Base-by-base conservation (phyloP, 30 jellyfish, hydroid and myxozoan species). In the Hydractinia echinata region DNA sequence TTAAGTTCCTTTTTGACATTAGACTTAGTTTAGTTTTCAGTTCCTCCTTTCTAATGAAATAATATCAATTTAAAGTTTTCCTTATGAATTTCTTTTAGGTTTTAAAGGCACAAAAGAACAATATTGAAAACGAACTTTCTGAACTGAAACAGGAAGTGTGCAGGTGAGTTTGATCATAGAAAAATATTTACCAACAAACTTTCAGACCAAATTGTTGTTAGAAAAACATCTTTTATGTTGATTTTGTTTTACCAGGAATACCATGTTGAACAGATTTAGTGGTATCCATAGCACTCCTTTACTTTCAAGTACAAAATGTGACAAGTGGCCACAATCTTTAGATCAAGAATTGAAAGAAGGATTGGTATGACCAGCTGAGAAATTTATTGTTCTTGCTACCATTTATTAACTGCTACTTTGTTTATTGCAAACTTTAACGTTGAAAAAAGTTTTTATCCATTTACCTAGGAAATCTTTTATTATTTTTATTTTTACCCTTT, bases 71-170 rank as follows among this genome's bases (percentile, higher is more conserved):
- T 30, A 30, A 0, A 0, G 44, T 30, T 30, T 30, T 30, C 44
- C 2, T 30, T 30, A 0, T 30, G 44, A 30, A 30, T 0, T 3
- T 62, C n/a, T 50, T 54, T 53, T 54, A 89, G 96, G 91, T 88
- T 0, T 83, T 89, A 66, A 89, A 89, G 66, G 95, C 96, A 14
- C 91, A 89, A 73, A 89, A 84, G 71, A 84, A 71, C 54, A 88
- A 77, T 49, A 56, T 84, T 8, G 92, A 89, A 48, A 88, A 77
- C 8, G 96, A 89, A 30, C 61, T 89, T 5, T 80, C 86, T 53
- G 96, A 89, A 55, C 61, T 89, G 19, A 83, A 79, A 61, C 96
- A 89, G 69, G 96, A 89, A 62, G 76, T 89, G 20, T 56, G 89
- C 81, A 89, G 93, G 96, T 89, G 66, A 18, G 86, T 83, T 21